Conservation (phyloP, 1,140 invertebrate species). For the Formica exsecta region DNA sequence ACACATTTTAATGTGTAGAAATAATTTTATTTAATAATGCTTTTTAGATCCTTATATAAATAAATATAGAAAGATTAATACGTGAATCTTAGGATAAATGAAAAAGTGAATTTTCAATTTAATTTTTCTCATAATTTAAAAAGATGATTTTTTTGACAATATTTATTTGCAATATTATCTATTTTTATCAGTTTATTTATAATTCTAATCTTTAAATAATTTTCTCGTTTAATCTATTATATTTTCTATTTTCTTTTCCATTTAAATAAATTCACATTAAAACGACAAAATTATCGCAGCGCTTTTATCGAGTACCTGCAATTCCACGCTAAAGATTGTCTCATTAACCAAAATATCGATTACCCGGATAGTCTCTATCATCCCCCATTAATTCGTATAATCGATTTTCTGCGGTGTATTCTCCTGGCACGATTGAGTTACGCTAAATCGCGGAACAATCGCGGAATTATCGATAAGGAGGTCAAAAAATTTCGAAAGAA, state of each 20-base stretch:
- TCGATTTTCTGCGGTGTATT: slow-evolving; percentile 6
- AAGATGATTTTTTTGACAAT: background rate
- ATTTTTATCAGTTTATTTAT: background rate
- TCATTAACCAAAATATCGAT: slow-evolving; percentile 46
- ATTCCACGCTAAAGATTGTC: slow-evolving; percentile 44
- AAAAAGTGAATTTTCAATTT: background rate
- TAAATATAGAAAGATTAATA: background rate
- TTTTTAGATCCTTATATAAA: background rate
- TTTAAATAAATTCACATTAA: slow-evolving; percentile 18
- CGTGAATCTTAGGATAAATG: background rate
- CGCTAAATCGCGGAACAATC: slow-evolving; percentile 27
- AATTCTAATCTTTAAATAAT: background rate
- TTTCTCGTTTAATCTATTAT: background rate
- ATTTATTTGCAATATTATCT: background rate
- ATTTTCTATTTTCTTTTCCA: background rate
- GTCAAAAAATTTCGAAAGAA: slow-evolving; percentile 17
- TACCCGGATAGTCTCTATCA: background rate
- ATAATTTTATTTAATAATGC: background rate
- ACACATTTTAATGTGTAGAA: background rate
- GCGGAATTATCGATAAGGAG: background rate
- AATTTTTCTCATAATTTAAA: background rate
- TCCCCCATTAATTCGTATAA: slow-evolving; percentile 42
- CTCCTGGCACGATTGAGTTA: background rate
- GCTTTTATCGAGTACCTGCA: slow-evolving; percentile 31
- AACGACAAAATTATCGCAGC: slow-evolving; percentile 2